A percentile compares a stretch with the other conserved stretches of the same genome.
phyloP scores from a whole-genome alignment of 2,888 invertebrate species.

The Uloborus plumipes region DNA sequence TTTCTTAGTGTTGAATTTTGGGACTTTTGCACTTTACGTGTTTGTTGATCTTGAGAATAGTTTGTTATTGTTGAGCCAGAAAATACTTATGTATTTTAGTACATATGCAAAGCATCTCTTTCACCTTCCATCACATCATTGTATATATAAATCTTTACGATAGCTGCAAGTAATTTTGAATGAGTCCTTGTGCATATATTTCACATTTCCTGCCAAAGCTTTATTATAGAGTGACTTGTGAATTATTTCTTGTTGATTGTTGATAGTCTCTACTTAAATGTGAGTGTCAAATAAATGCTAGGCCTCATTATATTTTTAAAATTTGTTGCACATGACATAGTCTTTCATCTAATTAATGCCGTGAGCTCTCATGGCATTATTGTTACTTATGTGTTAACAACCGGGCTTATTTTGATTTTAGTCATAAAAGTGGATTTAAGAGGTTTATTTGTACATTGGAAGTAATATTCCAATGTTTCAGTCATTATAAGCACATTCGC shows the following conservation, averaged over 20 bases:
- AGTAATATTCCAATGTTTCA: too few species aligned
- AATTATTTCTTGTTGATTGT: conserved; percentile 47
- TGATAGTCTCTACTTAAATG: conserved; percentile 40
- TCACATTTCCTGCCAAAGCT: conserved; percentile 60
- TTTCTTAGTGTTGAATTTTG: conserved; percentile 46
- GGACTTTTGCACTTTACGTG: conserved; percentile 53
- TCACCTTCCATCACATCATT: conserved; percentile 48
- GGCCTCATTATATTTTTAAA: background rate
- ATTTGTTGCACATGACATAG: background rate
- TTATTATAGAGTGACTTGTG: conserved; percentile 30
- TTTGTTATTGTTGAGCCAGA: conserved; percentile 60
- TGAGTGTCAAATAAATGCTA: background rate
- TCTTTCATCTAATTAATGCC: too few species aligned
- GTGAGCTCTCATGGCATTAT: too few species aligned
- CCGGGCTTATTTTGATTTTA: too few species aligned
- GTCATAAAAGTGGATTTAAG: too few species aligned
- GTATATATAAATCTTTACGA: conserved; percentile 44
- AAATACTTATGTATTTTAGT: conserved; percentile 59
- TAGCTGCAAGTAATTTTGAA: conserved; percentile 38
- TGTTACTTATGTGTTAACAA: too few species aligned
- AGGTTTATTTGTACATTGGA: too few species aligned
- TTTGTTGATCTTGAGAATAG: conserved; percentile 55
- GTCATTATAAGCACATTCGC: too few species aligned
- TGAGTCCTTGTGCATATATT: conserved; percentile 30
- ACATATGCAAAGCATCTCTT: conserved; percentile 32